These are phyloP conservation scores for Microchirus variegatus DNA, from an alignment of 2,797 vertebrate genomes.

Conservation along the genomic window DNA sequence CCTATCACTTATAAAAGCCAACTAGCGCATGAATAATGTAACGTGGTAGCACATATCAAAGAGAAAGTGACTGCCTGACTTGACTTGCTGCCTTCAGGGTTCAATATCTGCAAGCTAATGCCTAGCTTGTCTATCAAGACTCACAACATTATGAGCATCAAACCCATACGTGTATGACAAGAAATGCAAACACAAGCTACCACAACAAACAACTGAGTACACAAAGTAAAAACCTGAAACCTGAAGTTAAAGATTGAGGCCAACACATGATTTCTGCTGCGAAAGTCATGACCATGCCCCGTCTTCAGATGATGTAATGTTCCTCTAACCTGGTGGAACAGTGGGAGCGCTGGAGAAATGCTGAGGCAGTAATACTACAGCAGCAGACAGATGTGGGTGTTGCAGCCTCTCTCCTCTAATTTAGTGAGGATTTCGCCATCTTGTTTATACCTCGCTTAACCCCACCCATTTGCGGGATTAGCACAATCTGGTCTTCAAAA, in stretches of 20 bases:
- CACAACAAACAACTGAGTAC: background rate
- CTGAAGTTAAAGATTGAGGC: background rate
- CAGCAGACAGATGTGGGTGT: slow-evolving; percentile 6
- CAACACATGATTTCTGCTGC: slow-evolving; percentile 8
- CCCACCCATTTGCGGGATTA: too few relatives aligned
- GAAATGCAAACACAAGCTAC: slow-evolving; percentile 9
- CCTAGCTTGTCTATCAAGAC: slow-evolving; percentile 35
- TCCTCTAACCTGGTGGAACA: background rate
- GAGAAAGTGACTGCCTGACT: slow-evolving; percentile 41
- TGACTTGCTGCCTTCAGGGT: slow-evolving; percentile 37
- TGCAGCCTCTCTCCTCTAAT: background rate
- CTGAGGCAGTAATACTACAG: slow-evolving; percentile 20
- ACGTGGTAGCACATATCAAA: slow-evolving; percentile 43
- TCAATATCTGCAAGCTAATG: slow-evolving; percentile 44
- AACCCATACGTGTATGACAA: slow-evolving; percentile 31
- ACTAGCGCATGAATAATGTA: slow-evolving; percentile 61
- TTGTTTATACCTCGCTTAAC: too few relatives aligned
- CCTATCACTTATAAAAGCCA: slow-evolving; percentile 22
- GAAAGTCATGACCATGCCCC: background rate
- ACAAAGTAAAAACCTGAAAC: background rate
- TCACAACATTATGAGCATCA: slow-evolving; percentile 31
- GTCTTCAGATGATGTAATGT: slow-evolving; percentile 11
- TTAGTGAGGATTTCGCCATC: background rate
- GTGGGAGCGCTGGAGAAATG: slow-evolving; percentile 9
- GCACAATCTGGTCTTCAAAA: too few relatives aligned